Percentiles rank a stretch among this genome's conserved stretches.
Evolutionary conservation across 1,140 invertebrate species (phyloP).

Genomic region (Andrena cerasifolii): DNA sequence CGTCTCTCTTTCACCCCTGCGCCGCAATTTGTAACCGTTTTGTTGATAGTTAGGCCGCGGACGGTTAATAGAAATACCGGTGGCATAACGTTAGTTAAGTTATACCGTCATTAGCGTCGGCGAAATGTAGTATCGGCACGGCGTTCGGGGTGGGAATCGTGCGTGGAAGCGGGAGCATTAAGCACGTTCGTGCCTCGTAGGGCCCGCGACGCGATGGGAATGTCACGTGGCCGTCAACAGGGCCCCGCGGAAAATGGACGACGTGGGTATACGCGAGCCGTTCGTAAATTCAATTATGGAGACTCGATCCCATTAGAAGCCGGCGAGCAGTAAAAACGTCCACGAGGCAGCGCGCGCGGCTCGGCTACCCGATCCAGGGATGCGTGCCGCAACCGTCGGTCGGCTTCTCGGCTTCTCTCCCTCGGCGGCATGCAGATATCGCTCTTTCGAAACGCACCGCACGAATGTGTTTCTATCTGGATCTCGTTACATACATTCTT

Average conservation of each 20-base stretch:
- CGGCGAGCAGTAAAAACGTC: slow-evolving; percentile 45
- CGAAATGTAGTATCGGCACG: slow-evolving; percentile 35
- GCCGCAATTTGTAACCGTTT: slow-evolving; percentile 68
- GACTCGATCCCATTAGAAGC: slow-evolving; percentile 56
- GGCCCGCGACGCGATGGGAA: slow-evolving; percentile 39
- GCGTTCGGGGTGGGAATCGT: slow-evolving; percentile 16
- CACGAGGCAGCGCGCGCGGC: neutral
- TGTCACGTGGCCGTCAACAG: slow-evolving; percentile 45
- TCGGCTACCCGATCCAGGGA: slow-evolving; percentile 5
- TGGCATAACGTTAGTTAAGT: slow-evolving; percentile 52
- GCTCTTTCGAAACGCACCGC: slow-evolving; percentile 34
- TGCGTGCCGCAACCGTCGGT: slow-evolving; percentile 44
- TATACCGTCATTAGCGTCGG: slow-evolving; percentile 64
- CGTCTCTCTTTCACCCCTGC: neutral
- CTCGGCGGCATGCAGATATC: slow-evolving; percentile 44
- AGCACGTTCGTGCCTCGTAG: slow-evolving; percentile 40
- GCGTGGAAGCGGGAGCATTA: slow-evolving; percentile 20
- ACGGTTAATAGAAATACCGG: slow-evolving; percentile 50
- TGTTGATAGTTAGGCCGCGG: slow-evolving; percentile 39
- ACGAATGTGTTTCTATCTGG: slow-evolving; percentile 24
- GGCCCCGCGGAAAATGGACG: slow-evolving; percentile 46
- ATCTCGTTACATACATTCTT: slow-evolving; percentile 43
- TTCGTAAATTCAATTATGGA: slow-evolving; percentile 63
- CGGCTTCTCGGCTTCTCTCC: neutral
- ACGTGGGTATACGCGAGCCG: slow-evolving; percentile 29